phyloP scores from a whole-genome alignment of 2,797 vertebrate genomes.

The Buphagus erythrorhynchus region DNA sequence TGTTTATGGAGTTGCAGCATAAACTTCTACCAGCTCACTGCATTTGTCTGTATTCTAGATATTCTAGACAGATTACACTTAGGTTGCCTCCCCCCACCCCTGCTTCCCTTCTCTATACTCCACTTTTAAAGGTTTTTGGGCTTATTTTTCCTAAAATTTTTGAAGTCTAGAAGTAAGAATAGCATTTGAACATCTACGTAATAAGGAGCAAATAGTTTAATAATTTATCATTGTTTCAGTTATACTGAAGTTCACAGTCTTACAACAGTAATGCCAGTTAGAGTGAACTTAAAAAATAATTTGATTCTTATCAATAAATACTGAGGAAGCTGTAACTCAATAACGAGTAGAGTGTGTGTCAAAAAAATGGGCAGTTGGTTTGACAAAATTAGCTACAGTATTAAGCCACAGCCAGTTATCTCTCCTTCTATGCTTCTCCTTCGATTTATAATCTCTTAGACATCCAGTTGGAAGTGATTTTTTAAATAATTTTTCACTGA shows the following conservation, averaged over 20 bases:
- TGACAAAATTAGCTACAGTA: neutral
- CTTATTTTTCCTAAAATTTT: neutral
- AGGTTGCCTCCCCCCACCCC: fast-evolving
- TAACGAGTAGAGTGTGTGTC: neutral
- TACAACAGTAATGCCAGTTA: neutral
- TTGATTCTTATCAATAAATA: neutral
- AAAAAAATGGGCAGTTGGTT: neutral
- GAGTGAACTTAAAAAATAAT: neutral
- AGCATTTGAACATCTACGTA: neutral
- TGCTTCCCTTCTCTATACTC: too few species aligned
- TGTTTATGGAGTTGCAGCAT: neutral
- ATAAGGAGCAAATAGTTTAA: neutral
- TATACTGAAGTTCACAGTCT: neutral
- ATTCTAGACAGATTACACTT: neutral
- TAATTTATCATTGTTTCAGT: neutral
- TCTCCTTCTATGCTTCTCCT: neutral
- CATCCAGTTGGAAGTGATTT: neutral
- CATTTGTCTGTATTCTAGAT: neutral
- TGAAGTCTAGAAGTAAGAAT: neutral
- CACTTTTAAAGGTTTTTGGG: neutral
- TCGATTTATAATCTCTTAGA: neutral
- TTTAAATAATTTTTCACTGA: neutral
- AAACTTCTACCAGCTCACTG: neutral
- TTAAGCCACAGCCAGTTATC: neutral
- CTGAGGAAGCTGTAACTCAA: neutral